These are phyloP conservation scores for Acronicta psi DNA, from an alignment of 2,888 invertebrate genomes.

Conservation along the genomic window DNA sequence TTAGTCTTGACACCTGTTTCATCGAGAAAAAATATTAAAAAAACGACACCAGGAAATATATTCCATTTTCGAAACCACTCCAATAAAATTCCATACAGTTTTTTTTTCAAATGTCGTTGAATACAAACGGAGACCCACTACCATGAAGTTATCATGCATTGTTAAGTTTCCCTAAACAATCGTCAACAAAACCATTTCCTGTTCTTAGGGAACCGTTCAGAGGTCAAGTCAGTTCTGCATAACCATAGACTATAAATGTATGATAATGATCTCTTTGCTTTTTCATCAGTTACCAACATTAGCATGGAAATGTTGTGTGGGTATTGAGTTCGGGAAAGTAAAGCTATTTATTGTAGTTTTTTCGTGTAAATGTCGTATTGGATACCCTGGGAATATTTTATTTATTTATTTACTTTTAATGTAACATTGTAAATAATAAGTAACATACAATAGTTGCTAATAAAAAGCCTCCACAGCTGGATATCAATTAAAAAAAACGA, in stretches of 20 bases:
- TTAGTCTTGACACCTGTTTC: no score
- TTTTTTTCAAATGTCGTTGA: constrained; percentile 8
- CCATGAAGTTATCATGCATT: constrained; percentile 52
- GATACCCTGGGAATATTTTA: no score
- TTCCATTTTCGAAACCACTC: no score
- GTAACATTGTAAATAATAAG: no score
- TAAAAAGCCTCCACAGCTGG: no score
- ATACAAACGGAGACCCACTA: constrained; percentile 34
- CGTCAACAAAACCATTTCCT: constrained; percentile 38
- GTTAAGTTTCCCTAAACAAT: constrained; percentile 45
- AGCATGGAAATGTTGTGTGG: constrained; percentile 1
- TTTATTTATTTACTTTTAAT: no score
- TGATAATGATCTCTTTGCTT: constrained; percentile 26
- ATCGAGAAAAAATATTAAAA: no score
- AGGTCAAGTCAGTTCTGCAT: constrained; percentile 45
- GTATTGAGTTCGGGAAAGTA: constrained; percentile 12
- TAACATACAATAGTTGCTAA: no score
- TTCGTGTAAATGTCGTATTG: no score
- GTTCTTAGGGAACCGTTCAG: constrained; percentile 30
- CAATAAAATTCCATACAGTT: background rate
- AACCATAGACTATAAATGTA: constrained; percentile 23
- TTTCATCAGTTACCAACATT: constrained; percentile 11
- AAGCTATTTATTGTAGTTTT: constrained; percentile 14
- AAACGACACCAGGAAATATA: no score
- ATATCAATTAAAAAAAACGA: no score